Base-by-base conservation (phyloP, 1,140 invertebrate genomes). In the Pogonognathellus flavescens region DNA sequence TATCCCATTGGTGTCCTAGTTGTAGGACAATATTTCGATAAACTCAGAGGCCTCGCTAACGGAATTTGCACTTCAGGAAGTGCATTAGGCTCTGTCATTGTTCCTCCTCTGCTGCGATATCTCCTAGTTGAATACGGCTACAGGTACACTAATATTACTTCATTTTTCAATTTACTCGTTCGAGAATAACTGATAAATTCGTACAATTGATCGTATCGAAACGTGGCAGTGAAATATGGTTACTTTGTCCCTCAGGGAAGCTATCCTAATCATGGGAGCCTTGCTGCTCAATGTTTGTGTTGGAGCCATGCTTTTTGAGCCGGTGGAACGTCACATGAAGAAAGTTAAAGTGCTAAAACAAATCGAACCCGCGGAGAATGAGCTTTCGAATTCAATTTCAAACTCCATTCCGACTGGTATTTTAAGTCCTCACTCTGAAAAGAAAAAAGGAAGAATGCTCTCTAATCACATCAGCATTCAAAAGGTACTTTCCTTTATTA, bases 1-100 rank as follows among this genome's bases (percentile, higher is more conserved):
- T 96, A 96, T 90, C 95, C 96, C 6, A 95, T 96, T 41, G 96
- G 96, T 0, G 95, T 97, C n/a, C 96, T 97, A 89, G 96, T 97
- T 88, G 95, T 97, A 60, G 96, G 95, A 10, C 95, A 95, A 60
- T 97, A 97, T 90, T 97, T 97, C 90, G 93, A 95, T 1, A 93
- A 94, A 80, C 91, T 94, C 52, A 92, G 96, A 66, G 96, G 96
- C 4, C 91, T 97, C 11, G 96, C 96, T 20, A 97, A 97, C 91
- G 96, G 96, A 0, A 93, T 97, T 18, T 96, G 95, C 88, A 96
- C 97, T 91, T 96, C 96, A 4, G 96, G 96, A 16, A 97, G 95
- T 89, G 95, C 96, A 2, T 92, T 97, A 66, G 86, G 96, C 22
- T 95, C 93, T 60, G 91, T 93, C 41, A 93, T 97, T 86, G 93